Evolutionary conservation across 2,797 vertebrate genomes (phyloP).

Genomic region (Chelidonichthys spinosus): DNA sequence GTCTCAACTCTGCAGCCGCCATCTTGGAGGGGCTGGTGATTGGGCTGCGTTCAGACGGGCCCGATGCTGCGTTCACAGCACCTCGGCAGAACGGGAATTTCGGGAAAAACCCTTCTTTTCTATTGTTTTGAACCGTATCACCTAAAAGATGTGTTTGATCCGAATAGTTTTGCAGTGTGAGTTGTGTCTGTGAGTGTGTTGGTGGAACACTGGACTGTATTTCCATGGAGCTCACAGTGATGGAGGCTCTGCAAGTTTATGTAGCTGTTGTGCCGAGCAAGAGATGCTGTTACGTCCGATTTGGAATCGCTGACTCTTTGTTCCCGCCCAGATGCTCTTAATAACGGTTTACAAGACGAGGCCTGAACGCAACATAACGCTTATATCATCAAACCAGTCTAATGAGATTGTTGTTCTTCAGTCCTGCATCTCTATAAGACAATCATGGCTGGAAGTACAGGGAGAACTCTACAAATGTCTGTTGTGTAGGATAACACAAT

Average conservation of each 20-base stretch:
- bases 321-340: not conserved
- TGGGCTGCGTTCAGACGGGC: not conserved
- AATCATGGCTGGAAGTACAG: too few species aligned
- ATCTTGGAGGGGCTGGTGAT: constrained; percentile 37
- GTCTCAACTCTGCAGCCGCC: constrained; percentile 31
- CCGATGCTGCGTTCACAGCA: not conserved
- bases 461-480: too few species aligned
- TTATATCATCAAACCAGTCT: not conserved
- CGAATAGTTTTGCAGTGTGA: not conserved
- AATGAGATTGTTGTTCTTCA: not conserved
- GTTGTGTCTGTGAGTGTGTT: not conserved
- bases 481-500: too few species aligned
- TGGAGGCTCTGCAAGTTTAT: not conserved
- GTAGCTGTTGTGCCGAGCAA: not conserved
- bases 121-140: not conserved
- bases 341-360: not conserved
- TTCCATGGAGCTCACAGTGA: not conserved
- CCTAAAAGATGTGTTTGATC: not conserved
- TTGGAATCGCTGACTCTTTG: not conserved
- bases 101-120: rapidly evolving
- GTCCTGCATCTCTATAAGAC: too few species aligned
- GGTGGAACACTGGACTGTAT: not conserved
- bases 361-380: not conserved
- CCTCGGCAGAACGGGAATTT: not conserved
- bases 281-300: not conserved